These are phyloP conservation scores for Menura novaehollandiae DNA, from an alignment of 2,113 vertebrate genomes.

Conservation along the genomic window DNA sequence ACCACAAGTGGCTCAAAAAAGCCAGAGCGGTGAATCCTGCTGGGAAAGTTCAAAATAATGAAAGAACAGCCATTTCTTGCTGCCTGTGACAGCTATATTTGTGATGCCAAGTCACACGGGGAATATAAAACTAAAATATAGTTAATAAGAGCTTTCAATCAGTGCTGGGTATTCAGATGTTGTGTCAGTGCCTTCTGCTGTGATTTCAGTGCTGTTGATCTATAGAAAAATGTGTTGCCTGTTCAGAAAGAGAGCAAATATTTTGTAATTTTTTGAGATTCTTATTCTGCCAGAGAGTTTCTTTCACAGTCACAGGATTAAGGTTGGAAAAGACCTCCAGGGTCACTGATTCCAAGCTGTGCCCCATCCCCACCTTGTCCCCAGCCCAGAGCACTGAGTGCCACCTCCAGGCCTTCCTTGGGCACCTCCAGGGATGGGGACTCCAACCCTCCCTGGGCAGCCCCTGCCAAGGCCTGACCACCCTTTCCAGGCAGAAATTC, in stretches of 20 bases:
- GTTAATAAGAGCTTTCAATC: constrained; percentile 28
- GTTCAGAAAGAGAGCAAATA: neutral
- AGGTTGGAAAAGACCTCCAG: neutral
- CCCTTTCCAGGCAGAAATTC: neutral
- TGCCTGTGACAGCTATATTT: constrained; percentile 41
- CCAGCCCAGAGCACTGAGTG: neutral
- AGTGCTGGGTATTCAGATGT: neutral
- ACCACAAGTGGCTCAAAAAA: constrained; percentile 68
- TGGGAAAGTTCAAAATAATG: constrained; percentile 64
- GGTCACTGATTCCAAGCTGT: rapidly evolving
- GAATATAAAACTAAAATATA: constrained; percentile 19
- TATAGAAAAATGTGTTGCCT: neutral
- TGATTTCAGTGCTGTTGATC: neutral
- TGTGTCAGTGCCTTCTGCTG: neutral
- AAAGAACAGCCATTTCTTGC: constrained; percentile 45
- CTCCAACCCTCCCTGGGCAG: neutral
- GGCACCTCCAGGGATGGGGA: neutral
- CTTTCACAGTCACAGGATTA: neutral
- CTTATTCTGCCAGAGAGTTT: neutral
- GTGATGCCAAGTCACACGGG: neutral
- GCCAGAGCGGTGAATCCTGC: constrained; percentile 44
- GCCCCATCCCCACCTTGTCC: neutral
- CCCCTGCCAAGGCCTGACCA: neutral
- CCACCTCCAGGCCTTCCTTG: neutral
- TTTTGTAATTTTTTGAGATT: neutral